These are phyloP conservation scores for Brachynemurus nebulosus DNA, from an alignment of 2,888 invertebrate species.

Conservation along the genomic window DNA sequence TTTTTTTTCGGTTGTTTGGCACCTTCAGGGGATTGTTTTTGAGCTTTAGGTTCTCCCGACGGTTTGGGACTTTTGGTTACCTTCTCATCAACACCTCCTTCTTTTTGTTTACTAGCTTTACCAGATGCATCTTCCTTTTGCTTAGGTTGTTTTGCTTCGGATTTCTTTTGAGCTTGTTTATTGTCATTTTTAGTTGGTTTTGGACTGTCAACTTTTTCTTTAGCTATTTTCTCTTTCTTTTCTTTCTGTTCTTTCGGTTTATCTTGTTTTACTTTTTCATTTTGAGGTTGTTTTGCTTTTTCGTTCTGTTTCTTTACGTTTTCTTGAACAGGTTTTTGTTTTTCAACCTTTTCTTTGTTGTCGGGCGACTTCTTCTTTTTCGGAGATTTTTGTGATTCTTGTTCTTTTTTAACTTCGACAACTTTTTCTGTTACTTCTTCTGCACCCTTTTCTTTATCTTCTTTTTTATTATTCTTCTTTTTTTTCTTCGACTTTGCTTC, in stretches of 20 bases:
- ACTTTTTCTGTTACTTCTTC: constrained; percentile 19
- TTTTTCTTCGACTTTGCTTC: constrained; percentile 20
- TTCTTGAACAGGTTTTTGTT: background rate
- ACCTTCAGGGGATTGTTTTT: too few relatives aligned
- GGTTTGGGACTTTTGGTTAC: background rate
- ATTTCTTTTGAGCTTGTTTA: constrained; percentile 12
- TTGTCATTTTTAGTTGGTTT: background rate
- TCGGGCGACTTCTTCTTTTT: constrained; percentile 10
- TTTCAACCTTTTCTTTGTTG: constrained; percentile 4
- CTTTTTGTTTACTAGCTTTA: background rate
- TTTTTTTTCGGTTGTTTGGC: too few relatives aligned
- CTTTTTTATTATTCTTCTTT: constrained; percentile 22
- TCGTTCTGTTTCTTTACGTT: constrained; percentile 26
- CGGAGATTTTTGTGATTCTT: constrained; percentile 16
- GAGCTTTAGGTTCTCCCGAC: background rate
- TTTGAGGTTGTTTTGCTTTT: constrained; percentile 3
- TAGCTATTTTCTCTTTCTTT: constrained; percentile 3
- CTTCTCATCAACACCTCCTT: background rate
- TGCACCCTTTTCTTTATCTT: constrained; percentile 18
- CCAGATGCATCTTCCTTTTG: constrained; percentile 14
- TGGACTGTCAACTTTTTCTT: background rate
- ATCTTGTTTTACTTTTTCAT: background rate
- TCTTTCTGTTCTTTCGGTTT: background rate
- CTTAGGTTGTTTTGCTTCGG: constrained; percentile 9
- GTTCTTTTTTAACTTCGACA: constrained; percentile 26